Evolutionary conservation across 2,113 vertebrate species (phyloP).

Genomic region (Agelaius phoeniceus): DNA sequence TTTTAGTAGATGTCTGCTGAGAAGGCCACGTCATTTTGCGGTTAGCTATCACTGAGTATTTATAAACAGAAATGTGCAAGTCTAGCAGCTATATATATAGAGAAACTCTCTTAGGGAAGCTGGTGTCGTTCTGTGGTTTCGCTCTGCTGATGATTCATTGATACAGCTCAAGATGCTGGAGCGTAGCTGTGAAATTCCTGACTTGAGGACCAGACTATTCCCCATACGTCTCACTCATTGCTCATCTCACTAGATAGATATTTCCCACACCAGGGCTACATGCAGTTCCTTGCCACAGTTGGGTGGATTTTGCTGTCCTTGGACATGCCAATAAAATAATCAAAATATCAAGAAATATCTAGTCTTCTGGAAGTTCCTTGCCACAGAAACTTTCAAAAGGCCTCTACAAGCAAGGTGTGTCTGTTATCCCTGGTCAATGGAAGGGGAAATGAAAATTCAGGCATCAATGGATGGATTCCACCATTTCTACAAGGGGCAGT

Average conservation of each 20-base stretch:
- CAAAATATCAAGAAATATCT: neutral
- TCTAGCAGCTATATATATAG: neutral
- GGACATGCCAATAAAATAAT: neutral
- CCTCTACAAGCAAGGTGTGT: neutral
- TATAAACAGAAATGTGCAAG: constrained; percentile 60
- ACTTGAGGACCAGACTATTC: neutral
- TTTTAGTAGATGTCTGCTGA: constrained; percentile 6
- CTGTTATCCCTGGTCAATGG: neutral
- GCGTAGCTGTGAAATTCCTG: constrained; percentile 27
- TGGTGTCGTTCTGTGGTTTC: constrained; percentile 37
- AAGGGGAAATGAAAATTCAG: neutral
- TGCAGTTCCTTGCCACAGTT: neutral
- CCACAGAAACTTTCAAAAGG: neutral
- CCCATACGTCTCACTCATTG: neutral
- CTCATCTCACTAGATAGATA: neutral
- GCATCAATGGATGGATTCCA: neutral
- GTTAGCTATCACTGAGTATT: constrained; percentile 31
- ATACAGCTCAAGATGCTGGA: neutral
- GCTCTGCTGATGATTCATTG: constrained; percentile 22
- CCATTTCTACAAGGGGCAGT: neutral
- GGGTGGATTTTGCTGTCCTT: neutral
- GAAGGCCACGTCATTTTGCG: neutral
- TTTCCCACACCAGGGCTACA: neutral
- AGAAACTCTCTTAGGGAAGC: constrained; percentile 18
- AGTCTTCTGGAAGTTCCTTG: neutral